Conservation (phyloP, 2,888 invertebrate genomes). For the Chymomyza fuscimana region DNA sequence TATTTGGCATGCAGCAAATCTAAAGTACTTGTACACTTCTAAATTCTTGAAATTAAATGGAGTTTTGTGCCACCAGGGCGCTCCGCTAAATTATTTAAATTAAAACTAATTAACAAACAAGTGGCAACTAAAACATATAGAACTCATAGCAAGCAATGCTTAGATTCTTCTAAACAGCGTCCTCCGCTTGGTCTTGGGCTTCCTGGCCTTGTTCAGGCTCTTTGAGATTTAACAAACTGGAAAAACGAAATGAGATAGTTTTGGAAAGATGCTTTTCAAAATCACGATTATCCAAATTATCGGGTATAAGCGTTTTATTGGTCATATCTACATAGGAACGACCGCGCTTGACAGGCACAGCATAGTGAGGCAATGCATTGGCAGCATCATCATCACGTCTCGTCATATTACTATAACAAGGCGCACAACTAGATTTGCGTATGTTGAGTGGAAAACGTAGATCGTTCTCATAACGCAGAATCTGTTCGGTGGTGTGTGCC, state of each 20-base stretch:
- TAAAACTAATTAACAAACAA: constrained; percentile 68
- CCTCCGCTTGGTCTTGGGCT: constrained; percentile 34
- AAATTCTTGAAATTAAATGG: not conserved
- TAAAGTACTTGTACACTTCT: not conserved
- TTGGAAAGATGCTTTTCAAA: constrained; percentile 79
- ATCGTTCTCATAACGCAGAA: constrained; percentile 78
- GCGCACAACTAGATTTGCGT: constrained; percentile 65
- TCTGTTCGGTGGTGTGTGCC: constrained; percentile 72
- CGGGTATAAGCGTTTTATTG: constrained; percentile 75
- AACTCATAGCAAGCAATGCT: constrained; percentile 49
- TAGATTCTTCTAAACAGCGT: constrained; percentile 46
- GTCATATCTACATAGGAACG: constrained; percentile 79
- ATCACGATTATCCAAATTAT: constrained; percentile 78
- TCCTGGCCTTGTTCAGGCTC: constrained; percentile 57
- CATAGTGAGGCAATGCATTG: constrained; percentile 69
- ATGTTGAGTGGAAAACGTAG: constrained; percentile 77
- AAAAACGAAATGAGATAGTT: constrained; percentile 79
- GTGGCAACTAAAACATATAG: constrained; percentile 33
- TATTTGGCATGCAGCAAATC: constrained; percentile 42
- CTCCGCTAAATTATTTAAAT: constrained; percentile 25
- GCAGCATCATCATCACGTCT: constrained; percentile 21
- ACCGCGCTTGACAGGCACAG: constrained; percentile 77
- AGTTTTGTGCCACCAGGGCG: not conserved
- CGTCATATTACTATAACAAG: constrained; percentile 63
- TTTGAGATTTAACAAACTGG: constrained; percentile 78